Percentiles rank a stretch among this genome's conserved stretches.
Evolutionary conservation across 2,113 vertebrate genomes (phyloP).

Genomic region (Anarrhichthys ocellatus): DNA sequence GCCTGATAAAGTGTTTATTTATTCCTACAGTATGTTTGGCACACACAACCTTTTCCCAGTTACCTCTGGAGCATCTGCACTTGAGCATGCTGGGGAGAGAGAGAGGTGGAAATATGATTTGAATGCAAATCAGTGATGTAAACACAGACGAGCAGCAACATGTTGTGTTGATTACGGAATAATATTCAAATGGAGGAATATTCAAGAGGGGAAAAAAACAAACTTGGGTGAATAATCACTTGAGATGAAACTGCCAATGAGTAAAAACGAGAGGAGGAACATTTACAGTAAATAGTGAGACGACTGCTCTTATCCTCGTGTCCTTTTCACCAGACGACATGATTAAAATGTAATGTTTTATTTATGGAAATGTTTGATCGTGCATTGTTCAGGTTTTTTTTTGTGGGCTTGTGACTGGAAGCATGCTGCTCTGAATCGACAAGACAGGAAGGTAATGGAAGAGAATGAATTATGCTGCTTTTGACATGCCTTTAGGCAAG

Average conservation of each 20-base stretch:
- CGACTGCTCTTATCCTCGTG: constrained; percentile 46
- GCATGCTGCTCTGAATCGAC: constrained; percentile 8
- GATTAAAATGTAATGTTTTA: constrained; percentile 66
- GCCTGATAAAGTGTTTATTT: constrained; percentile 72
- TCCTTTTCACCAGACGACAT: constrained; percentile 38
- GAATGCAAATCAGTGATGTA: constrained; percentile 75
- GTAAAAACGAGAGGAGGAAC: constrained; percentile 50
- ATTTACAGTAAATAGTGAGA: constrained; percentile 57
- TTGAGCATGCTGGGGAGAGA: constrained; percentile 58
- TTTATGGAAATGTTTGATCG: constrained; percentile 63
- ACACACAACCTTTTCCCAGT: constrained; percentile 64
- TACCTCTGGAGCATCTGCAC: constrained; percentile 69
- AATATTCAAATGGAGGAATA: constrained; percentile 67
- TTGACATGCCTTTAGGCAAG: constrained; percentile 36
- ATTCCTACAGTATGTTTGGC: constrained; percentile 70
- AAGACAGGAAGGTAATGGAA: constrained; percentile 1
- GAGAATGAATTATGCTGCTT: constrained; percentile 1
- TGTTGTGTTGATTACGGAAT: constrained; percentile 73
- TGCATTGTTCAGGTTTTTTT: not conserved
- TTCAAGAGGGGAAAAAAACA: constrained; percentile 36
- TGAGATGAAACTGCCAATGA: constrained; percentile 50
- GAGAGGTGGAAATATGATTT: constrained; percentile 61
- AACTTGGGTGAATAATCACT: constrained; percentile 61
- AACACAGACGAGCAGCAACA: constrained; percentile 71
- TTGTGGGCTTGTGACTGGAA: not conserved